Conservation (phyloP, 2,888 invertebrate genomes). For the Chrysolina oricalcia region DNA sequence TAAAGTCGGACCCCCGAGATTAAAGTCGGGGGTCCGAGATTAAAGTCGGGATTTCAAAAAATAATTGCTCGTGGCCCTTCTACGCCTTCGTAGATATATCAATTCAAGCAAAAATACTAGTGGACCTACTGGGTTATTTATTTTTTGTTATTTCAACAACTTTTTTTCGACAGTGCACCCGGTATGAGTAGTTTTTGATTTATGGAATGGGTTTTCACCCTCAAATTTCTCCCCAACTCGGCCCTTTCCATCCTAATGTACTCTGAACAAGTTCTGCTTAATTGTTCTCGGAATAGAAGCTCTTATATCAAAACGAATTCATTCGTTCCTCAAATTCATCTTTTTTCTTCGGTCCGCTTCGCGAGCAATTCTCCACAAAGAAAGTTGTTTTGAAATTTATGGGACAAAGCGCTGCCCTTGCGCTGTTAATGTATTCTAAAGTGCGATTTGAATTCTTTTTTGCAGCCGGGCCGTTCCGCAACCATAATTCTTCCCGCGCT, state of each 20-base stretch:
- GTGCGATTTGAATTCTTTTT: conserved; percentile 51
- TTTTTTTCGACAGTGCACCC: no score
- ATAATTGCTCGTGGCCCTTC: no score
- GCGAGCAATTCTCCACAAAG: conserved; percentile 4
- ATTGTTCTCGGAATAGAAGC: conserved; percentile 1
- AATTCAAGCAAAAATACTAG: no score
- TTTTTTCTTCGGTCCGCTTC: neutral
- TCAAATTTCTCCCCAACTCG: no score
- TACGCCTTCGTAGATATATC: no score
- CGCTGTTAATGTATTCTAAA: conserved; percentile 54
- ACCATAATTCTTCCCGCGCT: conserved; percentile 41
- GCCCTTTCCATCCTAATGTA: neutral
- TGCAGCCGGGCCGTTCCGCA: conserved; percentile 32
- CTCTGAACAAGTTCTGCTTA: conserved; percentile 2
- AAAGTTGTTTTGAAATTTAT: conserved; percentile 39
- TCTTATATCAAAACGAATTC: neutral
- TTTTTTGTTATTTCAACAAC: no score
- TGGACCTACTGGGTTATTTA: no score
- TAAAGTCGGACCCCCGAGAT: no score
- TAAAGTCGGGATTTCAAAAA: no score
- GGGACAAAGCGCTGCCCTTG: conserved; percentile 46
- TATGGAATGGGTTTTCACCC: no score
- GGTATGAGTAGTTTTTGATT: no score
- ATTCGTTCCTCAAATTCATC: neutral
- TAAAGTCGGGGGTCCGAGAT: no score